These are phyloP conservation scores for Peromyscus maniculatus DNA, from an alignment of 2,113 vertebrate genomes.

Conservation along the genomic window DNA sequence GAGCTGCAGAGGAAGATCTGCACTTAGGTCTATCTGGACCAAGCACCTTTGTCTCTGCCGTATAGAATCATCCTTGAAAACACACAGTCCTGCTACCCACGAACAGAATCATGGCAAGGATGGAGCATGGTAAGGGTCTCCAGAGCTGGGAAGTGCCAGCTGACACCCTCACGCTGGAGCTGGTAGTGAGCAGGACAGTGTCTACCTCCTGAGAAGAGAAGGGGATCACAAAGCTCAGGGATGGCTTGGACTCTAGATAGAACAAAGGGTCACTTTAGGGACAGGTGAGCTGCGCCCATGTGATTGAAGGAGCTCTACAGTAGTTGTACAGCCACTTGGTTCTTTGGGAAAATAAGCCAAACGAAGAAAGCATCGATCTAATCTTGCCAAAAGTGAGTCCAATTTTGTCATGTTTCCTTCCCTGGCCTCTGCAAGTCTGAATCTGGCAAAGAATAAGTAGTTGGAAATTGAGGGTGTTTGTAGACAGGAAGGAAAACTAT, in stretches of 20 bases:
- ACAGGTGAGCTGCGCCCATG: neutral
- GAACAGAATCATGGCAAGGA: neutral
- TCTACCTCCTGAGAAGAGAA: neutral
- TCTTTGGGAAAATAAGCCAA: neutral
- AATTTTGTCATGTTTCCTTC: neutral
- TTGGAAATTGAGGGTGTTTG: neutral
- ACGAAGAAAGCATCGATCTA: neutral
- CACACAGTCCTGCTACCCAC: neutral
- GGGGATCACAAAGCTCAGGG: neutral
- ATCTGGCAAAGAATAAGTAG: neutral
- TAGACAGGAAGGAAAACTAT: neutral
- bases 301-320: neutral
- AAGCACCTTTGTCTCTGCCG: neutral
- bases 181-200: neutral
- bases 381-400: neutral
- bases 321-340: neutral
- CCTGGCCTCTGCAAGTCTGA: neutral
- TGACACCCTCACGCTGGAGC: neutral
- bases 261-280: neutral
- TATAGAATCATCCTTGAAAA: neutral
- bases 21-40: neutral
- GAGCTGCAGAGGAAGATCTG: neutral
- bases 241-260: neutral
- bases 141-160: neutral
- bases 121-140: neutral